Evolutionary conservation across 2,888 invertebrate species (phyloP).

Genomic region (Euplagia quadripunctaria): DNA sequence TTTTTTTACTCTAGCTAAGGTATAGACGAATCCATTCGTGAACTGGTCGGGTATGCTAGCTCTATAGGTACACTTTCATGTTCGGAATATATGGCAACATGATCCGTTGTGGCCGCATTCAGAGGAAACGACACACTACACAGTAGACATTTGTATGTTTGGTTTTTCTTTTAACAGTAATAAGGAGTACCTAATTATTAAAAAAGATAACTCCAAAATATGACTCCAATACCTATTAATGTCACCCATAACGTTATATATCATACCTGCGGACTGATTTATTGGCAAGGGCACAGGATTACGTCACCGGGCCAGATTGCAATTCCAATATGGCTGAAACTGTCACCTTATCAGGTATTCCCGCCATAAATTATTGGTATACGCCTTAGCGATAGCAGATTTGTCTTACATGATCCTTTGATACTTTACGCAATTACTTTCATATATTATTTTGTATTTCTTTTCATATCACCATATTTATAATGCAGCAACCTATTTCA

Average conservation of each 20-base stretch:
- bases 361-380: slow-evolving; percentile 55
- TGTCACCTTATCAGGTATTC: slow-evolving; percentile 47
- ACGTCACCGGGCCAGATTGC: slow-evolving; percentile 35
- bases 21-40: too few relatives aligned
- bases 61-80: too few relatives aligned
- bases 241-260: slow-evolving; percentile 1
- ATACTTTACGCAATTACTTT: slow-evolving; percentile 27
- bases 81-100: too few relatives aligned
- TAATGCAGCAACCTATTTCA: neutral
- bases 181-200: too few relatives aligned
- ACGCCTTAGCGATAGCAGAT: slow-evolving; percentile 41
- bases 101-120: too few relatives aligned
- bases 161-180: too few relatives aligned
- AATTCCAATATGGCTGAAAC: slow-evolving; percentile 48
- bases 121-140: too few relatives aligned
- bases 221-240: neutral
- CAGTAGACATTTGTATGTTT: too few relatives aligned
- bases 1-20: too few relatives aligned
- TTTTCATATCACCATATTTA: neutral
- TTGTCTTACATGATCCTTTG: slow-evolving; percentile 35
- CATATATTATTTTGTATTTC: neutral
- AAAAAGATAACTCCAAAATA: too few relatives aligned
- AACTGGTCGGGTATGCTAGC: too few relatives aligned
- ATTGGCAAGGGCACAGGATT: slow-evolving; percentile 27
- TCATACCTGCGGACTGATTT: slow-evolving; percentile 17